These are phyloP conservation scores for Campylomormyrus numenius DNA, from an alignment of 2,113 vertebrate species.

Conservation along the genomic window DNA sequence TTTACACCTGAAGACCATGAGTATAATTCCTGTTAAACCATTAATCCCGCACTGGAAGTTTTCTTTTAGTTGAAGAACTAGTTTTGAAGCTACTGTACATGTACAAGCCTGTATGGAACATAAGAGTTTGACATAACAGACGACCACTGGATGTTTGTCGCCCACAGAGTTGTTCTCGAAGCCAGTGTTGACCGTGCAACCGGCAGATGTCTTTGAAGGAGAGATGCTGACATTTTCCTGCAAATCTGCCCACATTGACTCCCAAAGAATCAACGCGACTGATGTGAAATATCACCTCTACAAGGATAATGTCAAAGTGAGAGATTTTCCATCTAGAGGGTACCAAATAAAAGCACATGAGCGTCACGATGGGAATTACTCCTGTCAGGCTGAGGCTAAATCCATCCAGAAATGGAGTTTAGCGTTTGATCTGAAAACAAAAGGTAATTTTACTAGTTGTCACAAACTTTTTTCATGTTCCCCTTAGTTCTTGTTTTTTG, in stretches of 20 bases:
- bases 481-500: not conserved
- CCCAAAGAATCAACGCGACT: not conserved
- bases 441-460: not conserved
- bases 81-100: not conserved
- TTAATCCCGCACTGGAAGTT: not conserved
- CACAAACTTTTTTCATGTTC: not conserved
- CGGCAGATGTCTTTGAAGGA: not conserved
- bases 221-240: not conserved
- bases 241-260: not conserved
- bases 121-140: not conserved
- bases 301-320: not conserved
- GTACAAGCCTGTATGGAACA: not conserved
- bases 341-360: not conserved
- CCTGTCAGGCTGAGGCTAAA: not conserved
- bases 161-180: not conserved
- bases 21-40: not conserved
- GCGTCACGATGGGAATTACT: not conserved
- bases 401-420: not conserved
- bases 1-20: too few species aligned
- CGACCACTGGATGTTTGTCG: not conserved
- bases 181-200: not conserved
- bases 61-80: not conserved
- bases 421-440: not conserved
- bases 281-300: not conserved
- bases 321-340: not conserved